Evolutionary conservation across 2,113 vertebrate species (phyloP), one percentile per base, ranked within the genome.

Genomic region (Rhinopithecus roxellana): DNA sequence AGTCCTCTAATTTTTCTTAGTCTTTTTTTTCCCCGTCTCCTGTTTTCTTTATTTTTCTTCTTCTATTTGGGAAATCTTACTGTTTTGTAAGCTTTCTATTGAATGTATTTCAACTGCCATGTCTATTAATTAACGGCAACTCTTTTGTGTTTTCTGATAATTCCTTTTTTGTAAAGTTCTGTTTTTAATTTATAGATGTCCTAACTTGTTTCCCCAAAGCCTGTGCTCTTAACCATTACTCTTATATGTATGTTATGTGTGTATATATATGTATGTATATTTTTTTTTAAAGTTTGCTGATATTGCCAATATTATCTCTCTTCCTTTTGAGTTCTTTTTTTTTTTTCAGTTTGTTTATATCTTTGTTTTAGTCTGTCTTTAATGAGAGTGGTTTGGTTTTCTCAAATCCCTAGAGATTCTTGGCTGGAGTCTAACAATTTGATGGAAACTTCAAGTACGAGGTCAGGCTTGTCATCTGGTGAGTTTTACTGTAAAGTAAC

Each of bases 301-400:
- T 52, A n/a, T 78, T 93, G 14, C 40, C 48, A 88, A 43, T 12
- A 32, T 43, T 78, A 11, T 85, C 20, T 82, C n/a, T 92, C 50
- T 93, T 69, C 55, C 48, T 87, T 67, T 69, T 82, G 75, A 92
- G 5, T 50, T 64, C 20, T 5, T 12, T 86, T 9, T 35, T 20
- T 23, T 48, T 40, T 17, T 4, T 2, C 35, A 61, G 18, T 88
- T 30, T 45, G 13, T 75, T 91, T 81, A 1, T 72, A 8, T 96
- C 38, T 95, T 70, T 90, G 14, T 82, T 59, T 94, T 87, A 10
- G n/a, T 81, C 38, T 90, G 22, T 48, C 69, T 95, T 96, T 90
- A 57, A 57, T 25, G 40, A 55, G 32, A 30, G 9, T 84, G 14
- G 14, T 12, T 94, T 94, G 11, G 14, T 14, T 94, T 94, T 72